Conservation (phyloP, 1,140 invertebrate genomes). For the Apis cerana region DNA sequence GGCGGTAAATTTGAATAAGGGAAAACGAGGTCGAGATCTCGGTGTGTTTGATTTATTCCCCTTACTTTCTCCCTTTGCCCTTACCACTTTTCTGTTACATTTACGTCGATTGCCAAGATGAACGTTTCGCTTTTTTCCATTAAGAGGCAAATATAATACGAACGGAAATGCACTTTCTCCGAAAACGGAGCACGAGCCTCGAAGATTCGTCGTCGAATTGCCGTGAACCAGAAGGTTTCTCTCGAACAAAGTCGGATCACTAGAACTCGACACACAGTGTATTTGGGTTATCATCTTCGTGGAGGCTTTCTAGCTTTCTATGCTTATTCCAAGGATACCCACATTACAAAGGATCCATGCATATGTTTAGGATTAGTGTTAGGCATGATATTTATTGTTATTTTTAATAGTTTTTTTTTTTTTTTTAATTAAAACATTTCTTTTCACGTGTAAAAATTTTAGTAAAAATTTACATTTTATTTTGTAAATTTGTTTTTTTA, state of each 20-base stretch:
- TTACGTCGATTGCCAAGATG: constrained; percentile 7
- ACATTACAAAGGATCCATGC: constrained; percentile 68
- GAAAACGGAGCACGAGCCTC: constrained; percentile 8
- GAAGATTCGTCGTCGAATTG: not conserved
- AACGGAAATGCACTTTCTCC: constrained; percentile 36
- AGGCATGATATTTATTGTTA: constrained; percentile 48
- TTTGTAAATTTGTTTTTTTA: too few relatives aligned
- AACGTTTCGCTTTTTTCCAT: constrained; percentile 27
- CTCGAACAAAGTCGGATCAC: constrained; percentile 50
- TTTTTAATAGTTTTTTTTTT: too few relatives aligned
- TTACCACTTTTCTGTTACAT: not conserved
- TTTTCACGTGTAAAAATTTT: not conserved
- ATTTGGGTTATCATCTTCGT: constrained; percentile 72
- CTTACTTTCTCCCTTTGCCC: too few relatives aligned
- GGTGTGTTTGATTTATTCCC: not conserved
- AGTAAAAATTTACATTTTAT: too few relatives aligned
- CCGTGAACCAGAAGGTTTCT: constrained; percentile 27
- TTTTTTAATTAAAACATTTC: too few relatives aligned
- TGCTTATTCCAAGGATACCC: constrained; percentile 75
- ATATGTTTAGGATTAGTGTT: constrained; percentile 55
- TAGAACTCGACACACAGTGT: constrained; percentile 34
- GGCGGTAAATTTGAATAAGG: not conserved
- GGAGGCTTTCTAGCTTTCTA: constrained; percentile 77
- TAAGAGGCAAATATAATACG: not conserved
- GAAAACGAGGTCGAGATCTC: constrained; percentile 16